phyloP scores from a whole-genome alignment of 2,113 vertebrate species.

The Porphyrio hochstetteri region DNA sequence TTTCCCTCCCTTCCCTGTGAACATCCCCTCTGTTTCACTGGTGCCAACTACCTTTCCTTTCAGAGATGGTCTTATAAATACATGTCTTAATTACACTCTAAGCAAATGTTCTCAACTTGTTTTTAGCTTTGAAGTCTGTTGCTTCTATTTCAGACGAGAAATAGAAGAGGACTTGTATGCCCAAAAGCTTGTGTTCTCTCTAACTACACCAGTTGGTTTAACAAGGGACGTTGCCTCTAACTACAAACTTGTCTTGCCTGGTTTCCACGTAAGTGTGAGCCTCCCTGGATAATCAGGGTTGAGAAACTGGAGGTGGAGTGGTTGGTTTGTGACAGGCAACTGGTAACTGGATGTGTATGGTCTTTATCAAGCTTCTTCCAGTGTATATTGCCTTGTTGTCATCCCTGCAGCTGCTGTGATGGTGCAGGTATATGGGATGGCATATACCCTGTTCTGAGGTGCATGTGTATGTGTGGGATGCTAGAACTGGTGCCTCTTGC shows the following conservation, averaged over 20 bases:
- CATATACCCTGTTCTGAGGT: neutral
- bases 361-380: neutral
- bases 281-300: neutral
- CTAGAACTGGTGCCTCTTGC: neutral
- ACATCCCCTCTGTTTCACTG: slow-evolving; percentile 28
- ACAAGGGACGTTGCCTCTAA: neutral
- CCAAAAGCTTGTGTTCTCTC: slow-evolving; percentile 32
- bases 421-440: neutral
- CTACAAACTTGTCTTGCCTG: neutral
- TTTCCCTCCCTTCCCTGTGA: neutral
- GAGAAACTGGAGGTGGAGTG: neutral
- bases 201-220: slow-evolving; percentile 28
- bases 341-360: neutral
- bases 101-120: slow-evolving; percentile 64
- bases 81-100: slow-evolving; percentile 57
- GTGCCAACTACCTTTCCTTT: slow-evolving; percentile 62
- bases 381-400: neutral
- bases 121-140: slow-evolving; percentile 71
- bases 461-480: neutral
- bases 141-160: slow-evolving; percentile 66
- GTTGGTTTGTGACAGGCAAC: neutral
- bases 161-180: slow-evolving; percentile 24
- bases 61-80: slow-evolving; percentile 62
- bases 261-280: neutral
- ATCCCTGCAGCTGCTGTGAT: neutral